Conservation (phyloP, 2,888 invertebrate genomes). For the Metalampra italica region DNA sequence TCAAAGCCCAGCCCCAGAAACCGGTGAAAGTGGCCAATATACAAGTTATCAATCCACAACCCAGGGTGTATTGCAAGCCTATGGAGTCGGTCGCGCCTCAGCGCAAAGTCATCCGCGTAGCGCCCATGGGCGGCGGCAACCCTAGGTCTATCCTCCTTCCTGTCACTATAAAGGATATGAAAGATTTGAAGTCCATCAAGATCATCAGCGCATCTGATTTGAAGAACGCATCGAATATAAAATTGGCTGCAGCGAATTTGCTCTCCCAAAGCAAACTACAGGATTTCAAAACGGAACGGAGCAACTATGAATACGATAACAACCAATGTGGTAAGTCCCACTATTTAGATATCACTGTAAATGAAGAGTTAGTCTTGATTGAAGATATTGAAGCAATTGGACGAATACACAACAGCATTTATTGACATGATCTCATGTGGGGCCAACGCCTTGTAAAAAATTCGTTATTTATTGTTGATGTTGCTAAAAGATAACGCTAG, state of each 20-base stretch:
- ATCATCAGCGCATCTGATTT: slow-evolving; percentile 83
- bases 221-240: slow-evolving; percentile 75
- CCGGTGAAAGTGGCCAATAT: slow-evolving; percentile 64
- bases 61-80: slow-evolving; percentile 69
- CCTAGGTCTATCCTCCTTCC: slow-evolving; percentile 84
- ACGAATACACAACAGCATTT: not conserved
- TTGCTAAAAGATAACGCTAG: no score
- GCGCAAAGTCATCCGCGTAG: slow-evolving; percentile 61
- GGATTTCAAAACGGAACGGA: slow-evolving; percentile 55
- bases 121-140: slow-evolving; percentile 71
- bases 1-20: slow-evolving; percentile 67
- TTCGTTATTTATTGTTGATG: no score
- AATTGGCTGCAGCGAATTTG: slow-evolving; percentile 70
- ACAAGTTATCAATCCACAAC: slow-evolving; percentile 62
- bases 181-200: slow-evolving; percentile 84
- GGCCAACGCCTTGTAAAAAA: no score
- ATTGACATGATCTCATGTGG: no score
- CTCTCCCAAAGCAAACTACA: slow-evolving; percentile 68
- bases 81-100: slow-evolving; percentile 66
- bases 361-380: slow-evolving; percentile 3
- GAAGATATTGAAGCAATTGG: slow-evolving; percentile 10
- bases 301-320: slow-evolving; percentile 60
- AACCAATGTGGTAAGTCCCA: slow-evolving; percentile 57
- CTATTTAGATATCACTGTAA: not conserved
- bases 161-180: slow-evolving; percentile 83